Base-by-base conservation (phyloP, 2,113 vertebrate species). In the Rhipidura dahli region DNA sequence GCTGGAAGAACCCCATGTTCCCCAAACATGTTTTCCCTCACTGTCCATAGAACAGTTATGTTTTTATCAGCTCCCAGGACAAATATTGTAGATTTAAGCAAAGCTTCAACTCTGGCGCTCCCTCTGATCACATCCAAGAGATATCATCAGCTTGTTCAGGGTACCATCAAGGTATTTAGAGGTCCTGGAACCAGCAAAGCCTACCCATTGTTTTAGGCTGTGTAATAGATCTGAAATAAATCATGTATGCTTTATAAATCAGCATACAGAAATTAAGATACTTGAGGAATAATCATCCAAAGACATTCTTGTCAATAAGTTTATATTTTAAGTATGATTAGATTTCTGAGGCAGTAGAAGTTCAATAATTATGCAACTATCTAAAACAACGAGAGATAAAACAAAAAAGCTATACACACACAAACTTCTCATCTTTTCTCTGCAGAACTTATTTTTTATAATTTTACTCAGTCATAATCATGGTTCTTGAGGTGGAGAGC, bases 1-100 rank as follows among this genome's bases (percentile, higher is more conserved):
- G 22, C 39, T 37, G 26, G 30, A 63, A 73, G 4, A 5, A 71
- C 7, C 19, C 17, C 0, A 0, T 22, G 5, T 5, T 31, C 28
- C 39, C 18, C 15, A 24, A 18, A 59, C 3, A 45, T 11, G 42
- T 12, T 27, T 35, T 40, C 9, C 22, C 26, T 14, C 15, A 9
- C 6, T 35, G 13, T 4, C 18, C 28, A 57, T 17, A 65, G 23
- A 15, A 45, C 27, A 53, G 22, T 26, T 16, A 13, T 12, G 4
- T 50, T 91, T 91, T 49, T n/a, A 50, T 4, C 16, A 11, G 16
- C 15, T 81, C 24, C 27, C 30, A 35, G 50, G 47, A 53, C 33
- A 71, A 23, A 49, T 10, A 15, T 4, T 35, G 24, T 6, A 24
- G 45, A 53, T 50, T 33, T 54, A 89, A 57, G 28, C 21, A 40